Evolutionary conservation across 2,797 vertebrate genomes (phyloP).

Genomic region (Takifugu ocellatus): DNA sequence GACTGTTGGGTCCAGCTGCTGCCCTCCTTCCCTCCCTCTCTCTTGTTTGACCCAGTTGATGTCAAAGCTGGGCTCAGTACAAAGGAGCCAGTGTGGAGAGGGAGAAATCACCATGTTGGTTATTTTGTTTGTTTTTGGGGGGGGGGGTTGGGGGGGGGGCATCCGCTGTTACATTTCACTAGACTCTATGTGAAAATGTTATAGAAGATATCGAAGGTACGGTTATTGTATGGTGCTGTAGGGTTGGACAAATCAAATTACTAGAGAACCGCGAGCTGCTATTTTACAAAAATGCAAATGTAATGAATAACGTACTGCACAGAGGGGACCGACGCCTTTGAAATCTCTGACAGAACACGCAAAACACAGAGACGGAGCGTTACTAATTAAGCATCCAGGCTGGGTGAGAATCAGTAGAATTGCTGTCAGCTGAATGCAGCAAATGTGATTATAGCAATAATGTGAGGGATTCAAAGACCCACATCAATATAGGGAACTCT

Average conservation of each 20-base stretch:
- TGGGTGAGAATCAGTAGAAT: slow-evolving; percentile 23
- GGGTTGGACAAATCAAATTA: background rate
- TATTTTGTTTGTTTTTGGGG: slow-evolving; percentile 27
- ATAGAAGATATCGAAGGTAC: too few relatives aligned
- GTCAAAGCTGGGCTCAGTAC: slow-evolving; percentile 72
- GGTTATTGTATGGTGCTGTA: background rate
- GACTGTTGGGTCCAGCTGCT: slow-evolving; percentile 75
- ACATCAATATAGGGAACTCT: slow-evolving; percentile 42
- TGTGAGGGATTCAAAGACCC: slow-evolving; percentile 41
- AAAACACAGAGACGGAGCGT: slow-evolving; percentile 17
- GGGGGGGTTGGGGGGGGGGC: slow-evolving; percentile 22
- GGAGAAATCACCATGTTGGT: slow-evolving; percentile 58
- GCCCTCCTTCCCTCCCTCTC: slow-evolving; percentile 59
- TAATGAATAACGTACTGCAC: slow-evolving; percentile 39
- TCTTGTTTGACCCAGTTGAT: slow-evolving; percentile 73
- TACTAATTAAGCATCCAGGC: slow-evolving; percentile 51
- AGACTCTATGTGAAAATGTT: slow-evolving; percentile 21
- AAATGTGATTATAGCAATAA: slow-evolving; percentile 33
- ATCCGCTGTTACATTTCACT: slow-evolving; percentile 38
- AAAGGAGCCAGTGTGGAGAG: slow-evolving; percentile 67
- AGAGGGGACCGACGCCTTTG: slow-evolving; percentile 40
- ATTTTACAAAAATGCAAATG: slow-evolving; percentile 25
- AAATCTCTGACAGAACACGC: slow-evolving; percentile 42
- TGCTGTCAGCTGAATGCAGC: slow-evolving; percentile 44
- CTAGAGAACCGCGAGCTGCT: slow-evolving; percentile 3